Conservation (phyloP, 2,113 vertebrate genomes). For the Pavo muticus region DNA sequence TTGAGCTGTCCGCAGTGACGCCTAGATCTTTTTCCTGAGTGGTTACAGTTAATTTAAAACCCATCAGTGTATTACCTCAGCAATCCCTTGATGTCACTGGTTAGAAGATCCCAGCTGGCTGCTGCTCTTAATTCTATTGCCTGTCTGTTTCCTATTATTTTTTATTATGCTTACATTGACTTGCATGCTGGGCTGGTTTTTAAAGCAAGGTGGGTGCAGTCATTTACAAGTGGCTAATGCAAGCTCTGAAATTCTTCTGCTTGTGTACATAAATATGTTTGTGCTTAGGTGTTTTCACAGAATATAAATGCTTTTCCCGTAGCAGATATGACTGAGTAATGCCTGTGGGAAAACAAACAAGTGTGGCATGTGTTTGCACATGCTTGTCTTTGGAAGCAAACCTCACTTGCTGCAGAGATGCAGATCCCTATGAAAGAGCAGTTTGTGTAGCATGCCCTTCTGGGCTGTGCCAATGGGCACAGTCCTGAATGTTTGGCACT, state of each 20-base stretch:
- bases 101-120: slow-evolving; percentile 74
- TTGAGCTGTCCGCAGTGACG: slow-evolving; percentile 69
- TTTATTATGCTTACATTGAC: slow-evolving; percentile 63
- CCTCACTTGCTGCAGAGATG: not conserved
- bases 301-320: not conserved
- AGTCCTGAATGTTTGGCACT: not conserved
- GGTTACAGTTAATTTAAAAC: slow-evolving; percentile 76
- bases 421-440: slow-evolving; percentile 19
- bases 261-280: not conserved
- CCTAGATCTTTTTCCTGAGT: slow-evolving; percentile 72
- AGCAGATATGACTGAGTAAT: not conserved
- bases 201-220: slow-evolving; percentile 24
- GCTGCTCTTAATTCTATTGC: slow-evolving; percentile 60
- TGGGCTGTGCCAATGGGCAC: not conserved
- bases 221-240: not conserved
- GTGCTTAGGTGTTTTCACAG: not conserved
- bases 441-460: not conserved
- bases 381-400: not conserved
- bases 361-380: not conserved
- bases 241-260: not conserved
- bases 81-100: slow-evolving; percentile 75
- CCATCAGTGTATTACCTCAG: slow-evolving; percentile 74
- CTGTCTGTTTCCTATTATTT: slow-evolving; percentile 69
- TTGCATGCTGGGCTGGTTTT: slow-evolving; percentile 13
- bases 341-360: slow-evolving; percentile 5